Base-by-base conservation (phyloP, 2,888 invertebrate genomes). In the Acleris cristana region DNA sequence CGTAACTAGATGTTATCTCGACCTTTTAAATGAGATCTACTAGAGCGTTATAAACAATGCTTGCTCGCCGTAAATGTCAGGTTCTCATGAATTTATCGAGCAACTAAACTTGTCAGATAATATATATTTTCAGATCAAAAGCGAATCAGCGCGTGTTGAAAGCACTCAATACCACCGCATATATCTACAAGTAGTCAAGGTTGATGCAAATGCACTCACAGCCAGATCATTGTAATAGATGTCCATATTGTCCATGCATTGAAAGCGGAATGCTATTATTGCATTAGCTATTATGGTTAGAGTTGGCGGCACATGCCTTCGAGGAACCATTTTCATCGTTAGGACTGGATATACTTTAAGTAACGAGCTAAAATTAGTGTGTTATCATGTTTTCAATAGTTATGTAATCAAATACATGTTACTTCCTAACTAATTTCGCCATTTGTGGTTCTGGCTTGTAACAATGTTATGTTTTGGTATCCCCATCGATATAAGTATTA, bases 111-210 rank as follows among this genome's bases (percentile, higher is more conserved):
- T 53, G 23, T 53, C 6, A 53, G 51, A 53, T 67, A 69, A 69
- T 60, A 70, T 64, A 70, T 73, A 66, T 63, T 73, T 72, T 72
- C 71, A 71, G 69, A 72, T 71, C 73, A 69, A 70, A 71, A 69
- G 63, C 63, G 73, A 70, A 73, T 75, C 74, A 71, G 68, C 69
- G 65, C 73, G 76, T 72, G 78, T 81, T 82, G 81, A 84, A 85
- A 84, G 80, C 81, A 82, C 79, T 83, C 78, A 78, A 80, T 81
- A 78, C 73, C 75, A 76, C 74, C 76, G 76, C 74, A 77, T 79
- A 77, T 76, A 79, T 79, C 79, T 81, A 82, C 80, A 79, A 79
- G 75, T 72, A 73, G 73, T 72, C 83, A 87, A 87, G 86, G 86
- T 78, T 83, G 73, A 81, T 83, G 82, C 81, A 84, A 84, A 86